A percentile compares a stretch with the other conserved stretches of the same genome.
These are phyloP conservation scores for Alentia gelatinosa DNA, from an alignment of 2,888 invertebrate genomes.

Conservation along the genomic window DNA sequence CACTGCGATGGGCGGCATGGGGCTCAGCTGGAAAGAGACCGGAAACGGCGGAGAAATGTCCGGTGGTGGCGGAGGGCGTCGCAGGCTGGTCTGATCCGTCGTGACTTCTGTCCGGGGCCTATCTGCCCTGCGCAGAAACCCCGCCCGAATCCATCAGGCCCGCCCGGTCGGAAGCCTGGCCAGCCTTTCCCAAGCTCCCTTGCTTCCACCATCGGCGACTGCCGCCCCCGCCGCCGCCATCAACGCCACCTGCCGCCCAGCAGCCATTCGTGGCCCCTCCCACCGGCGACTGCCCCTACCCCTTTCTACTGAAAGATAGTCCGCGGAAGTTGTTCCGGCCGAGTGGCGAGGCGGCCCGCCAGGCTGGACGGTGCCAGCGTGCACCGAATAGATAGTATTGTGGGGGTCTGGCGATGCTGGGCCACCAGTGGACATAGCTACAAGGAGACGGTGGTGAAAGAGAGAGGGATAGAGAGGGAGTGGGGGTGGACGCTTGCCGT, in stretches of 20 bases:
- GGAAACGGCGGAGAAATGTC: background rate
- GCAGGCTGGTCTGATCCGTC: background rate
- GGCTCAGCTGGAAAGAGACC: background rate
- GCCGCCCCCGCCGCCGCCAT: background rate
- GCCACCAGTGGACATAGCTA: background rate
- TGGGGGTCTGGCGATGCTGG: background rate
- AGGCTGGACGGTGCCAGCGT: background rate
- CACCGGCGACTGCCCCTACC: background rate
- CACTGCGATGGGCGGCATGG: background rate
- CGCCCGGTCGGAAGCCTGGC: background rate
- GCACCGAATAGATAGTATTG: slow-evolving; percentile 22
- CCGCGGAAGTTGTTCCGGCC: slow-evolving; percentile 22
- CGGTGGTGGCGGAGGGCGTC: background rate
- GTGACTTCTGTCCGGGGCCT: background rate
- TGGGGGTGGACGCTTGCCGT: too few relatives aligned
- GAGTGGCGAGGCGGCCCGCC: background rate
- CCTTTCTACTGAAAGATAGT: slow-evolving; percentile 1
- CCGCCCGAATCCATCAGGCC: background rate
- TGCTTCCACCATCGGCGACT: too few relatives aligned
- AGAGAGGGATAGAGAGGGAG: background rate
- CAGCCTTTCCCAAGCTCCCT: background rate
- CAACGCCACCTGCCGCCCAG: background rate
- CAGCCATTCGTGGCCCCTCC: background rate
- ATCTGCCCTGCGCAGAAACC: background rate
- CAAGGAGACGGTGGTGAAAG: background rate